These are phyloP conservation scores for Limenitis camilla DNA, from an alignment of 2,888 invertebrate genomes.

Conservation along the genomic window DNA sequence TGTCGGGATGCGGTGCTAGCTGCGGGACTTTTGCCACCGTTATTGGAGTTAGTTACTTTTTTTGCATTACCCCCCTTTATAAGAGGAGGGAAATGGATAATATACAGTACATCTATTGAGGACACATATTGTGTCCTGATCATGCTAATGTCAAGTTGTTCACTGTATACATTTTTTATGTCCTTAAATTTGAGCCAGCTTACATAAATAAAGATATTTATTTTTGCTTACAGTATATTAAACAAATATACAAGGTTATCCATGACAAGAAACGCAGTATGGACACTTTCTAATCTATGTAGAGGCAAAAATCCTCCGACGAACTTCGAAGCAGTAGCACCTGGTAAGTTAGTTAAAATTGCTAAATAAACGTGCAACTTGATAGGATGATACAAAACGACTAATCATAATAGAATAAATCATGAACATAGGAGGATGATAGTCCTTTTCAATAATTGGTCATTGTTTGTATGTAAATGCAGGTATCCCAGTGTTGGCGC, in stretches of 20 bases:
- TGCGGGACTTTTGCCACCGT: conserved; percentile 87
- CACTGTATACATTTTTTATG: not conserved
- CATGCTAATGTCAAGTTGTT: not conserved
- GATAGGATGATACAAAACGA: no score
- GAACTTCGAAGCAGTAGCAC: conserved; percentile 86
- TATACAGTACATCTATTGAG: no score
- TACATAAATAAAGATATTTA: not conserved
- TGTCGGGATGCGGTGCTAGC: conserved; percentile 93
- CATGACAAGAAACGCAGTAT: conserved; percentile 97
- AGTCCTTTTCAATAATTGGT: not conserved
- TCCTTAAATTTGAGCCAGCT: not conserved
- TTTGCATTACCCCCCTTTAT: not conserved
- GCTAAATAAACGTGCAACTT: not conserved
- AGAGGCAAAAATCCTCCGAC: conserved; percentile 98
- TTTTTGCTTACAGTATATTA: conserved; percentile 78
- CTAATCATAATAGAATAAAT: no score
- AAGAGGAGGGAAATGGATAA: no score
- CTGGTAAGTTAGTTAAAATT: conserved; percentile 42
- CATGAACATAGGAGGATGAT: not conserved
- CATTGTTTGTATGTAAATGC: conserved; percentile 36
- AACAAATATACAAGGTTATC: conserved; percentile 86
- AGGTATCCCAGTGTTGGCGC: conserved; percentile 90
- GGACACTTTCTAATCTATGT: conserved; percentile 98
- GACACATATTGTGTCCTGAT: no score
- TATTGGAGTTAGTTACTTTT: conserved; percentile 84